These are phyloP conservation scores for Sciaenops ocellatus DNA, from an alignment of 2,797 vertebrate genomes.

Conservation along the genomic window DNA sequence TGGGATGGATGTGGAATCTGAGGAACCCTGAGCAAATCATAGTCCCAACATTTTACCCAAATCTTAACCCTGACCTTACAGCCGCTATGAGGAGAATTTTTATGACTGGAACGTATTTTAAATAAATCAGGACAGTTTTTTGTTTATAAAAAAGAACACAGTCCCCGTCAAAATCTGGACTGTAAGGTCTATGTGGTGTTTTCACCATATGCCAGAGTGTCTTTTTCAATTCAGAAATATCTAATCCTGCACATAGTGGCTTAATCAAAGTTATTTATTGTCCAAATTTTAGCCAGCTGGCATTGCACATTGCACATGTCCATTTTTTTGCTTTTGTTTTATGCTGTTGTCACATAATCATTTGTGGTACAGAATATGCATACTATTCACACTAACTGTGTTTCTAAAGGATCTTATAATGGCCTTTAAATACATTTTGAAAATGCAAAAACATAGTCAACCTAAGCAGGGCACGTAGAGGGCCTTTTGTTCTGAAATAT, in stretches of 20 bases:
- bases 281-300: neutral
- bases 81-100: neutral
- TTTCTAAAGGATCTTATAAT: neutral
- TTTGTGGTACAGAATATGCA: conserved; percentile 1
- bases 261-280: neutral
- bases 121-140: neutral
- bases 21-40: conserved; percentile 14
- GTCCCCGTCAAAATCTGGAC: neutral
- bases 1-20: conserved; percentile 26
- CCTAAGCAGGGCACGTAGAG: neutral
- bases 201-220: neutral
- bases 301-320: neutral
- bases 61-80: neutral
- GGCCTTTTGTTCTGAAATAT: neutral
- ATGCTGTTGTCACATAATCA: neutral
- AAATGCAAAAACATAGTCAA: neutral
- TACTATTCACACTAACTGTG: neutral
- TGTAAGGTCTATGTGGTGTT: neutral
- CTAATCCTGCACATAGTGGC: neutral
- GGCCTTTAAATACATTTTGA: neutral
- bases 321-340: neutral
- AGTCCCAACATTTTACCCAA: neutral
- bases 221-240: neutral
- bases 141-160: neutral
- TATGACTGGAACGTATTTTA: neutral